Percentiles rank a stretch among this genome's conserved stretches.
These are phyloP conservation scores for Cebus imitator DNA, from an alignment of 2,113 vertebrate genomes.

Conservation along the genomic window DNA sequence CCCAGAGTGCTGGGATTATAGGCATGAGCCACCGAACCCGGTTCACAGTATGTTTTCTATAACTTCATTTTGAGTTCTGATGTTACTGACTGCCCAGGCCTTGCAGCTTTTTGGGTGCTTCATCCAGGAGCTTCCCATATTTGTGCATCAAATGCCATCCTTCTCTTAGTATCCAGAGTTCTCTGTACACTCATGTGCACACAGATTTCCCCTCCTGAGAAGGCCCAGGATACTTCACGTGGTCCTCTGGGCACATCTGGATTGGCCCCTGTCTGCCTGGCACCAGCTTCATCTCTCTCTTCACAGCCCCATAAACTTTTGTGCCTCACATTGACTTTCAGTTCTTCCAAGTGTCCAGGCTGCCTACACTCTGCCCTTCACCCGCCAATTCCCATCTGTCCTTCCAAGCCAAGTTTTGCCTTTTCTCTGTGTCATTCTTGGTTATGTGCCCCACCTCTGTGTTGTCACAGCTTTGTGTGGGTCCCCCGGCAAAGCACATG, in stretches of 20 bases:
- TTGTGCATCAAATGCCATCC: background rate
- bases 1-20: too few species aligned
- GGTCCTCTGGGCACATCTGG: background rate
- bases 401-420: background rate
- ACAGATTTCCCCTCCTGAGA: background rate
- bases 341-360: background rate
- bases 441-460: background rate
- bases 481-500: background rate
- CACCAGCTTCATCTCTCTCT: background rate
- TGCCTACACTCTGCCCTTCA: background rate
- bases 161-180: background rate
- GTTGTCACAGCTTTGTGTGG: background rate
- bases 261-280: background rate
- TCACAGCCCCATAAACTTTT: background rate
- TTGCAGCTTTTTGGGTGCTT: background rate
- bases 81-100: background rate
- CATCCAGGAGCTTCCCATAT: background rate
- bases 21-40: too few species aligned
- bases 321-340: background rate
- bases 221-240: background rate
- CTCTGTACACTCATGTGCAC: background rate
- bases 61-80: conserved; percentile 10
- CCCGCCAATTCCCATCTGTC: background rate
- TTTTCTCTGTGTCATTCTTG: background rate
- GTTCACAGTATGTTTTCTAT: background rate